Conservation (phyloP, 2,113 vertebrate species). For the Pelmatolapia mariae region DNA sequence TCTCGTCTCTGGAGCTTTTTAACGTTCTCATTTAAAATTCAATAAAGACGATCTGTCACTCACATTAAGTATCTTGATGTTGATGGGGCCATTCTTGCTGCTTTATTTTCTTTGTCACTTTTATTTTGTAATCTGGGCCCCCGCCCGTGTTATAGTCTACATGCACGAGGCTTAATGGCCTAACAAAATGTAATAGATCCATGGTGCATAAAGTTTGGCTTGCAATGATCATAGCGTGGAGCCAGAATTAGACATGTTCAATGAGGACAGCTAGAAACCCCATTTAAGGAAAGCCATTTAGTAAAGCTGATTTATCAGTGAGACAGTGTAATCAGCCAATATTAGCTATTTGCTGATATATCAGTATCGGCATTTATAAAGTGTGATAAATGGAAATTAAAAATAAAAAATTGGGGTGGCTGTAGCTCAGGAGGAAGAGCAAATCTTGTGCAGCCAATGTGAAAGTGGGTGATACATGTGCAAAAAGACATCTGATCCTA, state of each 20-base stretch:
- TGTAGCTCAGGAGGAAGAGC: neutral
- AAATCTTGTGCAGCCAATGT: neutral
- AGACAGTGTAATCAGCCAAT: neutral
- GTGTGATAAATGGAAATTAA: neutral
- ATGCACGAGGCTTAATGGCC: neutral
- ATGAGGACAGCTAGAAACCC: neutral
- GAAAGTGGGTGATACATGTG: neutral
- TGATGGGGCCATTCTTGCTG: neutral
- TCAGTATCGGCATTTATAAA: neutral
- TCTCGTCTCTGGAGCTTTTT: neutral
- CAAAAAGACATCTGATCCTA: neutral
- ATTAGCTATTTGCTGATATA: neutral
- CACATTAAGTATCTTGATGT: neutral
- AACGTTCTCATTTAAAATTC: neutral
- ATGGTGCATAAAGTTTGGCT: neutral
- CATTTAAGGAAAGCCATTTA: neutral
- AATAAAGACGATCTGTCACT: neutral
- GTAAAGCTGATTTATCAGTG: neutral
- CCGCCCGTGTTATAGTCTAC: neutral
- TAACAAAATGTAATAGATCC: neutral
- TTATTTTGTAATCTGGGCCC: neutral
- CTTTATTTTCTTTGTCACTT: neutral
- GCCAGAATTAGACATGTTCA: neutral
- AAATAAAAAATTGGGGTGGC: neutral
- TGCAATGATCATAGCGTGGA: neutral